Conservation (phyloP, 1,140 invertebrate genomes). For the Andrena cerasifolii region DNA sequence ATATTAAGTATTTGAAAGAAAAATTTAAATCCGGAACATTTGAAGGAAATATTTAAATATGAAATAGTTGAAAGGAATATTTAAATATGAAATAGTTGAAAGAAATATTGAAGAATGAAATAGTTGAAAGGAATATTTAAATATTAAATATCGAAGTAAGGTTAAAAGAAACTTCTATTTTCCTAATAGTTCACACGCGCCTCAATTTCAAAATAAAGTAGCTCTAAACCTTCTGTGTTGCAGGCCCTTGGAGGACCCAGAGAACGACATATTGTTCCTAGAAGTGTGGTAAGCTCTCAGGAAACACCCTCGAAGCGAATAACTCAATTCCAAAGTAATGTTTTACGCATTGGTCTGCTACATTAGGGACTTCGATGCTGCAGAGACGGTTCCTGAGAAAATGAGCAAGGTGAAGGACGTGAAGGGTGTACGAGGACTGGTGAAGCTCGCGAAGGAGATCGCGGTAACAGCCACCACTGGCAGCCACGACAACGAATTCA, state of each 20-base stretch:
- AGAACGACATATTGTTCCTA: constrained; percentile 86
- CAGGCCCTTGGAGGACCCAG: constrained; percentile 86
- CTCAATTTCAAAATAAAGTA: background rate
- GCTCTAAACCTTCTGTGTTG: background rate
- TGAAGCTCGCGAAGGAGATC: constrained; percentile 96
- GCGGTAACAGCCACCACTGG: constrained; percentile 96
- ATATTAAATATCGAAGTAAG: no score
- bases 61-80: no score
- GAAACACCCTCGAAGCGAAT: no score
- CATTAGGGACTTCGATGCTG: constrained; percentile 93
- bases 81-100: no score
- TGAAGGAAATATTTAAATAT: no score
- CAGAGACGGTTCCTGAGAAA: constrained; percentile 93
- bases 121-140: no score
- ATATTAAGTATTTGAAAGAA: no score
- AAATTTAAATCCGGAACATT: no score
- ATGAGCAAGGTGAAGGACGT: constrained; percentile 92
- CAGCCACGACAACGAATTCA: constrained; percentile 97
- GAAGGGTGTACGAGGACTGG: constrained; percentile 91
- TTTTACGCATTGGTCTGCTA: background rate
- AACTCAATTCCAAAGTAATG: background rate
- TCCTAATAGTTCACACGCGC: no score
- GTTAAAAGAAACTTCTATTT: no score
- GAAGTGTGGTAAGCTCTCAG: constrained; percentile 87
- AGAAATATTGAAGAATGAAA: no score